Evolutionary conservation across 2,888 invertebrate genomes (phyloP).

Genomic region (Melitaea athalia): DNA sequence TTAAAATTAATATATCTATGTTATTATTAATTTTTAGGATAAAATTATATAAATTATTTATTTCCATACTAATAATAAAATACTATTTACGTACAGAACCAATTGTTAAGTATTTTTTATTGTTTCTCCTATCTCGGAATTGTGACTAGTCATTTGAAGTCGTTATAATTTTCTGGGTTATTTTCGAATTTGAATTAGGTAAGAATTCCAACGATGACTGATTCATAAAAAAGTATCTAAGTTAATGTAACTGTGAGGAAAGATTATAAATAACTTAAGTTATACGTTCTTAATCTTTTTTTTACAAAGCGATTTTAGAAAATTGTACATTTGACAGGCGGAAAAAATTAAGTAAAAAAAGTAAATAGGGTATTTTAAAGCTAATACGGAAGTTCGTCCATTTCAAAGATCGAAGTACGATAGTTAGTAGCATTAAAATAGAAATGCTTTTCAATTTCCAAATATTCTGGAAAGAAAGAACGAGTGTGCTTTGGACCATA

Average conservation of each 20-base stretch:
- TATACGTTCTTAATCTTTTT: neutral
- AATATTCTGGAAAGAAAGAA: too few species aligned
- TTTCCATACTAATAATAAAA: neutral
- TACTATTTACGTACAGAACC: constrained; percentile 36
- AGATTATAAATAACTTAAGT: neutral
- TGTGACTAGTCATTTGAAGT: constrained; percentile 69
- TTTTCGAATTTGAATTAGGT: constrained; percentile 71
- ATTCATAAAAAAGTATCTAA: constrained; percentile 1
- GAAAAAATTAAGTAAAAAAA: too few species aligned
- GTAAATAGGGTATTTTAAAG: too few species aligned
- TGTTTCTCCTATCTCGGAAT: constrained; percentile 36
- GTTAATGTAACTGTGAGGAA: constrained; percentile 1
- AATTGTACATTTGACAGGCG: neutral
- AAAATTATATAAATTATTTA: too few species aligned
- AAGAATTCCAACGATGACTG: constrained; percentile 28
- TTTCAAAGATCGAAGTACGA: too few species aligned
- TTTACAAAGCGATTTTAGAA: neutral
- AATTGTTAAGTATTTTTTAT: constrained; percentile 9
- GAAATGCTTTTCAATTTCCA: too few species aligned
- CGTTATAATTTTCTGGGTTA: constrained; percentile 69
- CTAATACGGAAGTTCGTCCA: too few species aligned
- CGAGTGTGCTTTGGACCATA: too few species aligned
- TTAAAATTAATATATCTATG: too few species aligned
- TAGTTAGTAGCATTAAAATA: too few species aligned
- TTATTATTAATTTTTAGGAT: too few species aligned